Conservation (phyloP, 2,888 invertebrate genomes). For the Sthenelais limicola region DNA sequence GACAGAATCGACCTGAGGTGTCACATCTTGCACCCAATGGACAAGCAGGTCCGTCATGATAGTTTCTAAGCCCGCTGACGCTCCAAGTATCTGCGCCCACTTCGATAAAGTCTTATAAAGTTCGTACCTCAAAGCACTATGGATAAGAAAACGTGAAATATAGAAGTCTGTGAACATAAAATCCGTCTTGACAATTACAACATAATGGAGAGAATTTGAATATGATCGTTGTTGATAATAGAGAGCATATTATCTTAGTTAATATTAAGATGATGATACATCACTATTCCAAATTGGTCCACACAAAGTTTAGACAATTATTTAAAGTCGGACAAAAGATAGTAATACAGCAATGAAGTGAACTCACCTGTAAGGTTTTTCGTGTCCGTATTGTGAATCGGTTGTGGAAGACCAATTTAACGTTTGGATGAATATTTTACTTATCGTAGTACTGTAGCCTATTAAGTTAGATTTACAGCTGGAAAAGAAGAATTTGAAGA, state of each 20-base stretch:
- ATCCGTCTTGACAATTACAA: no score
- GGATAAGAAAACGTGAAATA: background rate
- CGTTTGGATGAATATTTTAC: constrained; percentile 28
- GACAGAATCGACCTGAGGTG: constrained; percentile 6
- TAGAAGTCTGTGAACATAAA: background rate
- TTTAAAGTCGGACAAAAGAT: no score
- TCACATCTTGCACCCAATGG: constrained; percentile 30
- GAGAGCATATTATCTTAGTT: no score
- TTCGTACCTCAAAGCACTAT: constrained; percentile 19
- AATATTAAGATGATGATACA: no score
- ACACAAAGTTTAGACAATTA: no score
- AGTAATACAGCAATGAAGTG: no score
- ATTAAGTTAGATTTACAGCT: constrained; percentile 29
- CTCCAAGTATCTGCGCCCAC: constrained; percentile 25
- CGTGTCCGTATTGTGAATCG: constrained; percentile 12
- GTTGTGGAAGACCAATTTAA: constrained; percentile 11
- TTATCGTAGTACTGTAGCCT: constrained; percentile 16
- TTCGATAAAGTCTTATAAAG: constrained; percentile 13
- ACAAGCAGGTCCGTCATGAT: constrained; percentile 24
- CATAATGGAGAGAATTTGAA: background rate
- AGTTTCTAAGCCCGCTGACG: constrained; percentile 9
- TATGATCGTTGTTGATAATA: no score
- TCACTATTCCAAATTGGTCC: no score
- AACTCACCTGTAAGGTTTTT: constrained; percentile 27
- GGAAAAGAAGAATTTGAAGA: background rate